Conservation (phyloP, 2,797 vertebrate genomes). For the Aselliscus stoliczkanus region DNA sequence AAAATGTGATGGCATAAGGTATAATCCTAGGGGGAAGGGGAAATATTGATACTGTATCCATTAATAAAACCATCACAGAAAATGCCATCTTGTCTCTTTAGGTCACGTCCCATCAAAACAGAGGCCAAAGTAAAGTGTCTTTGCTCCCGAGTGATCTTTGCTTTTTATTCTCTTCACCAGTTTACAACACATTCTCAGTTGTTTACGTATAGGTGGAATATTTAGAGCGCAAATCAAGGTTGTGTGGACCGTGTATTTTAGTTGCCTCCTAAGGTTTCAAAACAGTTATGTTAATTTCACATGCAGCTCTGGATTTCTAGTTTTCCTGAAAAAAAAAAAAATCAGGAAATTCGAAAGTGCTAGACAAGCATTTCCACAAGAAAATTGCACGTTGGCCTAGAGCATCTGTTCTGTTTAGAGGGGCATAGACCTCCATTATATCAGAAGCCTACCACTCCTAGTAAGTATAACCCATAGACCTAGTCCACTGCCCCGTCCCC, state of each 20-base stretch:
- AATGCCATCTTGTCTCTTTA: not conserved
- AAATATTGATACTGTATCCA: not conserved
- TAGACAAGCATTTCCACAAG: not conserved
- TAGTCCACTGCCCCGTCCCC: rapidly evolving
- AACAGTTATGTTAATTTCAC: not conserved
- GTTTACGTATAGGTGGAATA: not conserved
- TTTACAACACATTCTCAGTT: not conserved
- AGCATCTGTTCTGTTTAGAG: not conserved
- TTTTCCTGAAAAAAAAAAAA: not conserved
- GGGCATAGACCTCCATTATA: rapidly evolving
- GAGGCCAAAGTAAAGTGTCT: not conserved
- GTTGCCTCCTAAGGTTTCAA: not conserved
- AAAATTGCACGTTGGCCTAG: not conserved
- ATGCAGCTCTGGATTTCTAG: not conserved
- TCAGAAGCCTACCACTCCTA: not conserved
- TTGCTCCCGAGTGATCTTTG: not conserved
- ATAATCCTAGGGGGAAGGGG: not conserved
- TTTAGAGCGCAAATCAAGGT: not conserved
- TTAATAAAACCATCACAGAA: not conserved
- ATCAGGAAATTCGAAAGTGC: not conserved
- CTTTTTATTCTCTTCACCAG: not conserved
- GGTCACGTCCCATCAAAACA: not conserved
- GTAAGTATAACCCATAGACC: not conserved
- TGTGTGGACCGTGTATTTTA: not conserved
- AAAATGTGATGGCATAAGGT: not conserved